Percentiles rank a stretch among this genome's conserved stretches.
Evolutionary conservation across 2,113 vertebrate genomes (phyloP).

Genomic region (Chionis minor): DNA sequence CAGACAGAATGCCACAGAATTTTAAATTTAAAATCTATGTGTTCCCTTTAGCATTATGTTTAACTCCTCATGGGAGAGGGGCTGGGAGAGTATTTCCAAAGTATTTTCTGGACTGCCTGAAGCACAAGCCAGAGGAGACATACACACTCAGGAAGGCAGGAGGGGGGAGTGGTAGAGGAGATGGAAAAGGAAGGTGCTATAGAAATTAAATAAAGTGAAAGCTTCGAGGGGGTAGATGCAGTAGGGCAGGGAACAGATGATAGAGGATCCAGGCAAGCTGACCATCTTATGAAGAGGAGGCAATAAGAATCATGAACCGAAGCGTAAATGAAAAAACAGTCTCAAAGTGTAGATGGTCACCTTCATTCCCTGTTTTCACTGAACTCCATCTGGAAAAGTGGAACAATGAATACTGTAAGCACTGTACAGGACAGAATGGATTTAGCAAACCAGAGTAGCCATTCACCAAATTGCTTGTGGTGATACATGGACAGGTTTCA

Average conservation of each 20-base stretch:
- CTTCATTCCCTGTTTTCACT: neutral
- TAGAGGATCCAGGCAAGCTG: neutral
- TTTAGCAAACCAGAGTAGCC: fast-evolving
- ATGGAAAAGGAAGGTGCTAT: neutral
- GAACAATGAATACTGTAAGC: neutral
- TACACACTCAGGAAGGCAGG: neutral
- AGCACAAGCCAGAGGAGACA: neutral
- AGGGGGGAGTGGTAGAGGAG: neutral
- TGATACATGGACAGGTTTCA: neutral
- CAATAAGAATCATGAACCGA: neutral
- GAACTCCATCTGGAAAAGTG: neutral
- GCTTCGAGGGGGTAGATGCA: neutral
- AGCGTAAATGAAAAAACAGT: neutral
- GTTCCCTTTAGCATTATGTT: neutral
- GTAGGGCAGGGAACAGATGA: neutral
- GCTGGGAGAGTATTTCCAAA: neutral
- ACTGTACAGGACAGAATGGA: fast-evolving
- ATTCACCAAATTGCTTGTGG: neutral
- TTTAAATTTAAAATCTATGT: neutral
- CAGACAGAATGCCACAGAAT: neutral
- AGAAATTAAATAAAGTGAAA: neutral
- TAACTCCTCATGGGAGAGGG: neutral
- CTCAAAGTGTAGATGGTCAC: neutral
- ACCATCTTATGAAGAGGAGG: neutral
- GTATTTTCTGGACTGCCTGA: neutral